A percentile compares a stretch with the other conserved stretches of the same genome.
Conservation (phyloP, 2,888 invertebrate species). For the Rhagonycha fulva region DNA sequence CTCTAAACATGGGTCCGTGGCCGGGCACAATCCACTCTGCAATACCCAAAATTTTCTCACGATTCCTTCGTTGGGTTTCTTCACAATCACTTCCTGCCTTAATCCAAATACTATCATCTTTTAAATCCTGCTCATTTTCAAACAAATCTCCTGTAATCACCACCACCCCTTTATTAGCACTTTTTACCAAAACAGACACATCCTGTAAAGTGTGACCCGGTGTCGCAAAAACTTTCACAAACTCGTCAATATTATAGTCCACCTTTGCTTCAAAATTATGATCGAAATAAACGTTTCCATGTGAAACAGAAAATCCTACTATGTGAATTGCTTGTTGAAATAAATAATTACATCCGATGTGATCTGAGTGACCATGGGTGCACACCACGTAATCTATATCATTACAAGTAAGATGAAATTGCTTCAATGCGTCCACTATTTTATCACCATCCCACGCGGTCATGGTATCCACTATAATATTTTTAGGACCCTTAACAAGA, state of each 20-base stretch:
- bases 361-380: constrained; percentile 94
- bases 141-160: constrained; percentile 89
- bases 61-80: constrained; percentile 68
- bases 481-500: constrained; percentile 73
- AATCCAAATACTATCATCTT: constrained; percentile 76
- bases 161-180: constrained; percentile 62
- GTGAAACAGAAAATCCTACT: constrained; percentile 78
- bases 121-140: constrained; percentile 82
- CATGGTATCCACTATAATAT: constrained; percentile 91
- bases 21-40: constrained; percentile 89
- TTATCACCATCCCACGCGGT: constrained; percentile 86
- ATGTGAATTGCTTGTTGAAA: constrained; percentile 82
- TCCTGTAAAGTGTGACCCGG: constrained; percentile 91
- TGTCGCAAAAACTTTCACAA: constrained; percentile 75
- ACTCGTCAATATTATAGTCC: constrained; percentile 68
- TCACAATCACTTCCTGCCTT: constrained; percentile 75
- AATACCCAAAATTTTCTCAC: constrained; percentile 68
- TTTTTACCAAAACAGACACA: constrained; percentile 79
- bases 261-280: constrained; percentile 70
- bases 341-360: constrained; percentile 91
- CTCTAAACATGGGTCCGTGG: constrained; percentile 82
- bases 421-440: constrained; percentile 63
- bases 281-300: constrained; percentile 69
- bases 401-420: constrained; percentile 60
- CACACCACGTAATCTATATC: constrained; percentile 79